Conservation (phyloP, 2,797 vertebrate species). For the Calcarius lapponicus region DNA sequence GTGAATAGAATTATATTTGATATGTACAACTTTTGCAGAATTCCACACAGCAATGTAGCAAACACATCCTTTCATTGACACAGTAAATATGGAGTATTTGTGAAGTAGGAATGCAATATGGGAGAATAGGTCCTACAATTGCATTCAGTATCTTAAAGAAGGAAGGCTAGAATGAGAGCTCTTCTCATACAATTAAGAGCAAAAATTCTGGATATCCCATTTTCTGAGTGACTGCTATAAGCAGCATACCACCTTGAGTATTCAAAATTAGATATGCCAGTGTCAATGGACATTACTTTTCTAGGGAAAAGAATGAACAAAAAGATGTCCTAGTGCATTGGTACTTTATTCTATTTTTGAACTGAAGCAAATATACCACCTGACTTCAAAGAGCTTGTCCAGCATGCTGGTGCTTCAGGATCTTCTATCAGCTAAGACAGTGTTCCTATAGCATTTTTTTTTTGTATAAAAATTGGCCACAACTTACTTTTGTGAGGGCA, state of each 20-base stretch:
- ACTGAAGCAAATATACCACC: not conserved
- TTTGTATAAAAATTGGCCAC: not conserved
- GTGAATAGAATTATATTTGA: not conserved
- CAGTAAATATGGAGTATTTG: not conserved
- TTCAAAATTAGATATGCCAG: not conserved
- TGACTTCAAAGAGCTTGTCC: not conserved
- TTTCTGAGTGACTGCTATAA: not conserved
- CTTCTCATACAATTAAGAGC: not conserved
- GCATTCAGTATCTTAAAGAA: not conserved
- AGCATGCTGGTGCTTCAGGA: not conserved
- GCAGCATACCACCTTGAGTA: not conserved
- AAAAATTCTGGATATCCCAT: not conserved
- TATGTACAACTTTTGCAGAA: not conserved
- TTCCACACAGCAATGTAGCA: not conserved
- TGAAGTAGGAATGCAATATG: not conserved
- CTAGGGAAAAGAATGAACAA: not conserved
- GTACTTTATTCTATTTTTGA: not conserved
- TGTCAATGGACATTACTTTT: not conserved
- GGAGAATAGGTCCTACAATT: not conserved
- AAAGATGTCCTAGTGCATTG: not conserved
- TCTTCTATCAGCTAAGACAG: not conserved
- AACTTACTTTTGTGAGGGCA: not conserved
- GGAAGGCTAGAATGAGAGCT: not conserved
- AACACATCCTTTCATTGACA: not conserved
- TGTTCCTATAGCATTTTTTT: not conserved